Percentiles rank a stretch among this genome's conserved stretches.
Evolutionary conservation across 2,888 invertebrate species (phyloP).

Genomic region (Pristionchus entomophagus): DNA sequence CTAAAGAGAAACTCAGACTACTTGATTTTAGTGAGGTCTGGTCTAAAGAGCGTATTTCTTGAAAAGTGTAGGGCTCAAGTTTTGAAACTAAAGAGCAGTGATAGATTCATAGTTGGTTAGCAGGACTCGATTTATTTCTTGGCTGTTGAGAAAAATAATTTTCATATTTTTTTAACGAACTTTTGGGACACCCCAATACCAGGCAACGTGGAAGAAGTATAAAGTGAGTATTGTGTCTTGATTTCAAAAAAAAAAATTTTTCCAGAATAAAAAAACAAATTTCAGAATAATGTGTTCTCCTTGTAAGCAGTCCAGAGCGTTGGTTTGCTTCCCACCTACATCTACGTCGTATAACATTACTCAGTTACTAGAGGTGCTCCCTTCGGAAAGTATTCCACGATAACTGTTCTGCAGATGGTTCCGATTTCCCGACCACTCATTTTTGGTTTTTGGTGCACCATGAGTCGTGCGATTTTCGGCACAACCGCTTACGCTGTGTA

Average conservation of each 20-base stretch:
- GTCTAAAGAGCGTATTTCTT: too few relatives aligned
- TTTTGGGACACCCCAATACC: too few relatives aligned
- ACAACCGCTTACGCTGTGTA: background rate
- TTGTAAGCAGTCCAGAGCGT: background rate
- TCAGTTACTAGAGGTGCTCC: background rate
- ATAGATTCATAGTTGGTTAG: too few relatives aligned
- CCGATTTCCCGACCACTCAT: background rate
- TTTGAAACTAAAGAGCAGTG: too few relatives aligned
- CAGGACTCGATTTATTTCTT: too few relatives aligned
- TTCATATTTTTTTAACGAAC: too few relatives aligned
- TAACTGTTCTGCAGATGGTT: background rate
- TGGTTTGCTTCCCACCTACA: background rate
- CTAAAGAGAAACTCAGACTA: too few relatives aligned
- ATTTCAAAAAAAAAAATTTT: too few relatives aligned
- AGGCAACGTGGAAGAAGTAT: background rate
- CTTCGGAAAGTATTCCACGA: too few relatives aligned
- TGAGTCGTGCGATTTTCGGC: background rate
- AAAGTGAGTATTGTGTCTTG: background rate
- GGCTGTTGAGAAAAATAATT: too few relatives aligned
- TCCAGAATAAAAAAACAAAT: background rate
- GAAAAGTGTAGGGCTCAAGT: too few relatives aligned
- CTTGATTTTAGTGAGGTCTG: too few relatives aligned
- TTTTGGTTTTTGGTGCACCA: background rate
- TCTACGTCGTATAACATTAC: background rate
- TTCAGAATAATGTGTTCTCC: background rate